Percentiles rank a stretch among this genome's conserved stretches.
Evolutionary conservation across 2,888 invertebrate genomes (phyloP).

Genomic region (Troides aeacus): DNA sequence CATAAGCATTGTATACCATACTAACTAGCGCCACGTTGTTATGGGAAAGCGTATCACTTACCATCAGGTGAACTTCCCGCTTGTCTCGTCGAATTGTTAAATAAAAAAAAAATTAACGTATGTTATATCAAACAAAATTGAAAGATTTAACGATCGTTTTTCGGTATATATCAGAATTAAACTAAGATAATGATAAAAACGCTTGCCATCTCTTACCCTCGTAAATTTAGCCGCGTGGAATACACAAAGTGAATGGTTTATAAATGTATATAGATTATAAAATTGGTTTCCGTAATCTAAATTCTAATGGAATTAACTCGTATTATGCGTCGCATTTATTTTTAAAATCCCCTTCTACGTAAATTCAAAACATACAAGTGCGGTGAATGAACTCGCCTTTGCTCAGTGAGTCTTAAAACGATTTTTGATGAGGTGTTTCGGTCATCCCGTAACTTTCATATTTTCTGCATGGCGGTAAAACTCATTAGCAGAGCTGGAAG

Average conservation of each 20-base stretch:
- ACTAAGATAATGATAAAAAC: too few species aligned
- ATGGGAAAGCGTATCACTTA: too few species aligned
- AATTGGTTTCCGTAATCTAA: constrained; percentile 1
- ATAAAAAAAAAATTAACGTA: too few species aligned
- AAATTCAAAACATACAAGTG: constrained; percentile 14
- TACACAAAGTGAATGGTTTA: background rate
- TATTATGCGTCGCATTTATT: background rate
- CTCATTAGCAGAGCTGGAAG: constrained; percentile 47
- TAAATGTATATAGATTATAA: background rate
- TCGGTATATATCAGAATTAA: too few species aligned
- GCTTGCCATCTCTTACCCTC: too few species aligned
- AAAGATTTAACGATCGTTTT: too few species aligned
- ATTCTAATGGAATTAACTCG: background rate
- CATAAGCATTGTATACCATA: too few species aligned
- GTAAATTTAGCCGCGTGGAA: background rate
- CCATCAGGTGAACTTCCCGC: too few species aligned
- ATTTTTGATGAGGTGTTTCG: constrained; percentile 26
- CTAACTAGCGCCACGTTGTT: too few species aligned
- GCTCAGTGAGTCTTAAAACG: constrained; percentile 13
- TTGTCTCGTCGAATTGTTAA: too few species aligned
- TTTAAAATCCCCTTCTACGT: constrained; percentile 2
- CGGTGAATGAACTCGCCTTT: constrained; percentile 12
- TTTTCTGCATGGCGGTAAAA: constrained; percentile 39
- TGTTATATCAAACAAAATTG: too few species aligned
- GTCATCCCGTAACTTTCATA: constrained; percentile 28